Conservation (phyloP, 2,888 invertebrate genomes). For the Eupithecia abbreviata region DNA sequence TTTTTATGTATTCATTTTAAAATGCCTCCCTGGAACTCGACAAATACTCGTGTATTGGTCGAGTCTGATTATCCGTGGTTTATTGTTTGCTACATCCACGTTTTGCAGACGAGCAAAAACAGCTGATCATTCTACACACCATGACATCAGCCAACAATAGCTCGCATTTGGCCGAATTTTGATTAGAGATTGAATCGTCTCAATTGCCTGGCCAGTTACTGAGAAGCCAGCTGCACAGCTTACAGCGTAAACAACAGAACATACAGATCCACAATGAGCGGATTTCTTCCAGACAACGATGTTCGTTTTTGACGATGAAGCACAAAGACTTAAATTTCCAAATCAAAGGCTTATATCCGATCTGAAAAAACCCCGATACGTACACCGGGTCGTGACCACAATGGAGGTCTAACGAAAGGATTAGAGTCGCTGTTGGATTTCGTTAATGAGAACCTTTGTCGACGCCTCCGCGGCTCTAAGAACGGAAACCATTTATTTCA, state of each 20-base stretch:
- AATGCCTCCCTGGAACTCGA: too few relatives aligned
- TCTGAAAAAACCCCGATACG: constrained; percentile 25
- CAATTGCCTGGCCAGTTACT: constrained; percentile 60
- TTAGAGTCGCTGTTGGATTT: constrained; percentile 74
- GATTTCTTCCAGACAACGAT: too few relatives aligned
- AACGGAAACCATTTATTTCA: constrained; percentile 76
- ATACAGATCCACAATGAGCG: too few relatives aligned
- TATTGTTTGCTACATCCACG: neutral
- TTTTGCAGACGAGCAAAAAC: neutral
- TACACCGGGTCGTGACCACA: constrained; percentile 56
- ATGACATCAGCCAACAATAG: constrained; percentile 36
- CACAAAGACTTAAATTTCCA: neutral
- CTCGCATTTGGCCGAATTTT: constrained; percentile 46
- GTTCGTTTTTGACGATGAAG: neutral
- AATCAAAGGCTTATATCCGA: neutral
- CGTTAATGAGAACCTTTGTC: constrained; percentile 78
- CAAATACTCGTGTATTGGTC: too few relatives aligned
- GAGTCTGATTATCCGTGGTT: neutral
- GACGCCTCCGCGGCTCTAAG: constrained; percentile 57
- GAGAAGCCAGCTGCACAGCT: constrained; percentile 32
- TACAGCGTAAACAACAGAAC: constrained; percentile 10
- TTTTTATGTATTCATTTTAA: too few relatives aligned
- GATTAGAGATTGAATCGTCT: constrained; percentile 30
- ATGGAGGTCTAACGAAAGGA: constrained; percentile 81
- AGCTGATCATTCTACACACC: neutral